Evolutionary conservation across 1,140 invertebrate genomes (phyloP), one percentile per base, ranked within the genome.

Genomic region (Papilio aristodemus): DNA sequence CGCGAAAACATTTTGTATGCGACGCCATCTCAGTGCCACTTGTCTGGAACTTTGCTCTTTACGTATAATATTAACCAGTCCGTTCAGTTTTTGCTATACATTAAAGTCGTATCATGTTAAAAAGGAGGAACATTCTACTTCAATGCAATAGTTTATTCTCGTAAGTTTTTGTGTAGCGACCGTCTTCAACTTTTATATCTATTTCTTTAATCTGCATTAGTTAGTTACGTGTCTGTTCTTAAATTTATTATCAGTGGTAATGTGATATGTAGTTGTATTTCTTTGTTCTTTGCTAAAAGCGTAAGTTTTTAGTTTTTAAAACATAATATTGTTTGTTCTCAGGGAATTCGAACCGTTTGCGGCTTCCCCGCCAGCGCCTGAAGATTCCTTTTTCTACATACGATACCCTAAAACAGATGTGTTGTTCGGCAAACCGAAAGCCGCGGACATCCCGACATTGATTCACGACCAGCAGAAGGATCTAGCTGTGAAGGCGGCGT

Each of bases 341-440:
- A 96, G 95, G 85, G 94, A 94, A 66, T 94, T 95, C 78, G 94
- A 95, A 71, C 93, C 94, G 50, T 93, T 91, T 68, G 91, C 95
- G 13, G 93, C 95, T 73, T 95, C 95, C 27, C 95, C 95, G 19
- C 94, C 95, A 11, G 93, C 93, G 11, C 93, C 94, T 50, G 95
- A 96, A 79, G 95, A 95, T 71, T 94, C 92, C 46, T 96, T 95
- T 78, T 94, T 95, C 81, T 94, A 93, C 70, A 93, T 95, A 70
- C 92, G 93, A 22, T 95, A 95, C 79, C 92, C 94, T 0, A 89
- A 86, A 66, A 76, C 86, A 4, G 83, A 89, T n/a, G 77, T 78
- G 0, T 46, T 92, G 25, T 86, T 91, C 50, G 85, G 83, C 0
- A 83, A 86, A 38, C 54, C 83, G 4, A 89, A 78, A 63, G 64